Evolutionary conservation across 2,888 invertebrate species (phyloP), one percentile per base, ranked within the genome.

Genomic region (Spialia ferax): DNA sequence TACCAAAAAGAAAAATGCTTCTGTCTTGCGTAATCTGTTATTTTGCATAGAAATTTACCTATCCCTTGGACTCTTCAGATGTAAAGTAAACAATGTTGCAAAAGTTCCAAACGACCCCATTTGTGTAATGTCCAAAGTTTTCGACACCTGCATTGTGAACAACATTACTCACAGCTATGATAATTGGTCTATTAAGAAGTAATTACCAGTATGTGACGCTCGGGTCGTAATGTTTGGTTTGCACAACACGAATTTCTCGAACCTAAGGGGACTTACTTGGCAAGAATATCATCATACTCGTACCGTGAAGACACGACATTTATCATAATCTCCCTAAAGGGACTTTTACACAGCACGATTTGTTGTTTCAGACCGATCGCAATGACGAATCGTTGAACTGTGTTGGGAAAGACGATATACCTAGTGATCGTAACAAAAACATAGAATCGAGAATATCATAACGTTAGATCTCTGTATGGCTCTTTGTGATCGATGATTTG

Each of bases 101-200:
- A 7, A 32, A 70, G 29, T 61, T 70, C 20, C 60, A 15, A 67
- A 60, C 45, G 60, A 29, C 54, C 50, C 38, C 60, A 38, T 60
- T 66, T 60, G 57, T 26, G 22, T 50, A 52, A 55, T 50, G 42
- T 48, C 13, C 35, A 26, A 48, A 64, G 63, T 69, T 69, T 63
- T 63, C 63, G 54, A 15, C 63, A 63, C 55, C 1, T 20, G 35
- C 15, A 55, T 55, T 63, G 54, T 38, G 15, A 63, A 42, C 42
- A 22, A 13, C 18, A 35, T 54, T 55, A 63, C 54, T 63, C 52
- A 62, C 22, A 18, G 22, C 20, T 50, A 38, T 23, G 35, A 62
- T 62, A 62, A 62, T 62, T 52, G 62, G 32, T 15, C 22, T 62
- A 35, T 52, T 52, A 52, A 52, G 35, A 62, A 32, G 23, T 35